phyloP scores from a whole-genome alignment of 1,140 invertebrate genomes.

The Aethina tumida region DNA sequence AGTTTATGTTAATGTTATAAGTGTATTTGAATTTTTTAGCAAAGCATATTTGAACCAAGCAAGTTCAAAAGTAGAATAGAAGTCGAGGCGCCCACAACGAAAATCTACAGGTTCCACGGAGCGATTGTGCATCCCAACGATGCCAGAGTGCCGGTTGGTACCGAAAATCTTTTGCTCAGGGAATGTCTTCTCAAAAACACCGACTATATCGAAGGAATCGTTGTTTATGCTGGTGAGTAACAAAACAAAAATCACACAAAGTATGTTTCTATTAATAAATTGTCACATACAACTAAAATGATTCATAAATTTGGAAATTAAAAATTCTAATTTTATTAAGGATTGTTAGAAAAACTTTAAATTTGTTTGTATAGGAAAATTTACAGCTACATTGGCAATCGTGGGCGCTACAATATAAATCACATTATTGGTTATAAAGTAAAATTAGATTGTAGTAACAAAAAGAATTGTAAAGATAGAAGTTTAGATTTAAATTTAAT shows the following conservation, averaged over 20 bases:
- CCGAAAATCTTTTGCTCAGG: slow-evolving; percentile 86
- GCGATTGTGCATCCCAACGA: slow-evolving; percentile 75
- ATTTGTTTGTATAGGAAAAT: slow-evolving; percentile 9
- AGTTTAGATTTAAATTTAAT: too few relatives aligned
- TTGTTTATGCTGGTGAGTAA: slow-evolving; percentile 81
- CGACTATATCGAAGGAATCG: slow-evolving; percentile 90
- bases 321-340: too few relatives aligned
- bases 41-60: slow-evolving; percentile 63
- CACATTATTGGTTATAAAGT: too few relatives aligned
- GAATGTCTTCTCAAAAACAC: slow-evolving; percentile 93
- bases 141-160: slow-evolving; percentile 70
- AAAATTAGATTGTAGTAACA: too few relatives aligned
- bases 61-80: slow-evolving; percentile 78
- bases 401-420: too few relatives aligned
- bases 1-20: slow-evolving; percentile 2
- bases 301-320: too few relatives aligned
- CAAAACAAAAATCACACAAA: too few relatives aligned
- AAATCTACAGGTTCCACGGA: slow-evolving; percentile 92
- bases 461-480: too few relatives aligned
- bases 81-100: slow-evolving; percentile 88
- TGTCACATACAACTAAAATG: too few relatives aligned
- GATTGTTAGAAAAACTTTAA: background rate
- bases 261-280: too few relatives aligned
- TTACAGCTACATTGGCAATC: too few relatives aligned
- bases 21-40: slow-evolving; percentile 31